Base-by-base conservation (phyloP, 1,140 invertebrate genomes). In the Drosophila elegans region DNA sequence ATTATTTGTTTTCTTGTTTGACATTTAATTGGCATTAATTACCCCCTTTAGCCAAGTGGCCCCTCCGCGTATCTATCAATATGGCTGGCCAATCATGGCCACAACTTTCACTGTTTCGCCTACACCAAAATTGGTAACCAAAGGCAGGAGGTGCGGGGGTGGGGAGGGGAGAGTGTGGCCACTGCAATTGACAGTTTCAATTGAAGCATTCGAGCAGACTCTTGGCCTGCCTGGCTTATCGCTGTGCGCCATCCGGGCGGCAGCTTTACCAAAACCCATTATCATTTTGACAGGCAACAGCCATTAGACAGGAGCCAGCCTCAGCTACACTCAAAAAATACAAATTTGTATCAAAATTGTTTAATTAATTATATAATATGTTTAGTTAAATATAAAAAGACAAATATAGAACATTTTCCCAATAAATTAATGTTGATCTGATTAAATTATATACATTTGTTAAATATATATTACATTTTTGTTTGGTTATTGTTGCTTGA, bases 11-110 rank as follows among this genome's bases (percentile, higher is more conserved):
- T 68, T 57, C 46, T 78, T 82, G 74, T 62, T 80, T 88, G 84
- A 89, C 84, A 89, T 80, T 84, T 83, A 89, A 89, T 89, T 89
- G 80, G 84, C 84, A 77, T 88, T 89, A 88, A 84, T 88, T 89
- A 84, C 76, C 76, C 73, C 63, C 55, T 38, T 38, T 46, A 54
- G 45, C 27, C 49, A 36, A 4, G n/a, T 13, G 21, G 4, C 39
- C n/a, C 29, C 51, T 12, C 12, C 3, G 12, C 0, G 5, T 13
- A 3, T 13, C n/a, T n/a, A n/a, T 4, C 48, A 34, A 3, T 13
- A 36, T 36, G 27, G 49, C 45, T 36, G 27, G 49, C 45, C 56
- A 39, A 51, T 49, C 60, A 75, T 51, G 61, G 56, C 44, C 36
- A 38, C 59, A 89, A 88, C 83, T 86, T 86, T 86, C 83, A 86